These are phyloP conservation scores for Natator depressus DNA, from an alignment of 2,113 vertebrate genomes.

Conservation along the genomic window DNA sequence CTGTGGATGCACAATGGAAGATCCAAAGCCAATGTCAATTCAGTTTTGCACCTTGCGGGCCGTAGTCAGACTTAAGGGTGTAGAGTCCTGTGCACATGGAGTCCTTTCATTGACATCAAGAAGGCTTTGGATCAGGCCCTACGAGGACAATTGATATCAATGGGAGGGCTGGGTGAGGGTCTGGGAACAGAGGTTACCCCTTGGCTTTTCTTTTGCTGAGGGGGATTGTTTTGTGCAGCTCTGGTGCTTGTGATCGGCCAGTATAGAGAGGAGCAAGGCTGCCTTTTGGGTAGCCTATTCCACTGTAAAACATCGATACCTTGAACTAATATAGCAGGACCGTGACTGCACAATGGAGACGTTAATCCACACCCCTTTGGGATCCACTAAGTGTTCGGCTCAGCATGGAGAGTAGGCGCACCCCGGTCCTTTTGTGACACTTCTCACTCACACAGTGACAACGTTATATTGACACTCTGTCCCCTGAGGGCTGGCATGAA, in stretches of 20 bases:
- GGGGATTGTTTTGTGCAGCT: neutral
- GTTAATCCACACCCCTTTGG: neutral
- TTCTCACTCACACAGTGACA: accelerated
- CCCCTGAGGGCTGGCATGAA: accelerated
- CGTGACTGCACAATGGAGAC: too few species aligned
- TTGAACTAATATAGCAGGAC: too few species aligned
- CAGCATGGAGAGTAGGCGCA: neutral
- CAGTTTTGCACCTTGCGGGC: neutral
- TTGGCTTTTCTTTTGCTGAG: neutral
- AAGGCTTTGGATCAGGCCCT: neutral
- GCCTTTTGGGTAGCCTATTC: neutral
- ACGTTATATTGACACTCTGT: accelerated
- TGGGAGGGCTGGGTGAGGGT: too few species aligned
- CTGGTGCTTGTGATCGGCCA: neutral
- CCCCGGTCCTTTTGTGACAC: accelerated
- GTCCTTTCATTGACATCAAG: neutral
- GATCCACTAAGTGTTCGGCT: accelerated
- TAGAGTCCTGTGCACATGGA: neutral
- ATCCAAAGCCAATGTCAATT: neutral
- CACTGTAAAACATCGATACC: neutral
- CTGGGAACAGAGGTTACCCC: neutral
- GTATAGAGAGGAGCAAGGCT: neutral
- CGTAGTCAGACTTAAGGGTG: neutral
- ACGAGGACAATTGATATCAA: neutral
- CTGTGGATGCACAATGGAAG: neutral